Percentiles rank a stretch among this genome's conserved stretches.
Evolutionary conservation across 2,888 invertebrate species (phyloP).

Genomic region (Troilus luridus): DNA sequence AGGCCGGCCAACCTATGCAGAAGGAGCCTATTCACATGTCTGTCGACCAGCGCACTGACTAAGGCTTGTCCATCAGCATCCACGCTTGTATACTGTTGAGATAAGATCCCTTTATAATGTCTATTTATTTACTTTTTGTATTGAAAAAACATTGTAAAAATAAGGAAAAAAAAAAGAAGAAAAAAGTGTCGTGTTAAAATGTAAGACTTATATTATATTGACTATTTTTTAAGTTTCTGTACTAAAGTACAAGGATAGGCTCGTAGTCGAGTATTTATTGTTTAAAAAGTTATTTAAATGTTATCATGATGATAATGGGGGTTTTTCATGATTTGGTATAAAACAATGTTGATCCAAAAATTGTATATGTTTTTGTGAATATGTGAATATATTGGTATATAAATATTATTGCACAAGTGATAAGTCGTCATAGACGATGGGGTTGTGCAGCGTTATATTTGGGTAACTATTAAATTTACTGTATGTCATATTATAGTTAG

Average conservation of each 20-base stretch:
- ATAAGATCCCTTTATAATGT: conserved; percentile 63
- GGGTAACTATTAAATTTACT: conserved; percentile 58
- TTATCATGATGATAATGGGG: conserved; percentile 61
- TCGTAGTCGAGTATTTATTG: conserved; percentile 60
- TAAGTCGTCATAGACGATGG: conserved; percentile 62
- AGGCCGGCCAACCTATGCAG: conserved; percentile 62
- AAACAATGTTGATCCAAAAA: conserved; percentile 59
- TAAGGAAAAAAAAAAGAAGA: conserved; percentile 30
- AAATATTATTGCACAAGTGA: conserved; percentile 61
- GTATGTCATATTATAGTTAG: conserved; percentile 59
- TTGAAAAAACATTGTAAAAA: conserved; percentile 58
- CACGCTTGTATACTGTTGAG: conserved; percentile 58
- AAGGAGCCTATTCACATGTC: conserved; percentile 64
- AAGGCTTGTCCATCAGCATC: conserved; percentile 58
- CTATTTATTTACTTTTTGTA: conserved; percentile 64
- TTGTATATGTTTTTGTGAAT: conserved; percentile 62
- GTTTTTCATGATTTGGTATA: conserved; percentile 59
- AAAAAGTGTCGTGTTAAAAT: conserved; percentile 56
- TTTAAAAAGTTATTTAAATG: conserved; percentile 62
- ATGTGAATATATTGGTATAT: conserved; percentile 63
- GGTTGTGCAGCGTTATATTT: conserved; percentile 59
- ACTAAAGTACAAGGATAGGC: conserved; percentile 63
- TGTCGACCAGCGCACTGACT: conserved; percentile 67
- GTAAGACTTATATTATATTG: conserved; percentile 56
- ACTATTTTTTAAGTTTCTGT: conserved; percentile 62